Evolutionary conservation across 2,888 invertebrate species (phyloP), one percentile per base, ranked within the genome.

Genomic region (Pseudoips prasinana): DNA sequence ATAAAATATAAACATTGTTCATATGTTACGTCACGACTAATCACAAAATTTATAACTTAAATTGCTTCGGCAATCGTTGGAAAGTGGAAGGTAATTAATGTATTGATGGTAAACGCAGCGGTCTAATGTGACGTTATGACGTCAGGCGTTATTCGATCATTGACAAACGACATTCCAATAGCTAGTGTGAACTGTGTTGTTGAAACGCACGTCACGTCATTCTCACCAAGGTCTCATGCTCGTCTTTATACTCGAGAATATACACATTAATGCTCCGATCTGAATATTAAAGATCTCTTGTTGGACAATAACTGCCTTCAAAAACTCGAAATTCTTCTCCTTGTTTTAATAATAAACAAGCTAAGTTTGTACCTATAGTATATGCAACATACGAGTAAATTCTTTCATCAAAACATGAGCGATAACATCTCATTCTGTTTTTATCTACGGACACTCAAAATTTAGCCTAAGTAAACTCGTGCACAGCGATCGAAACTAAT

Each of bases 101-200:
- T 64, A 51, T 58, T 58, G 67, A 67, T 70, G 67, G 65, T 72
- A 71, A 72, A 69, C 62, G 64, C 58, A 52, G 56, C 63, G 58
- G 62, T 64, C 66, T 75, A 76, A 77, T 74, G 72, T 69, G 69
- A 67, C 62, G 61, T 53, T 47, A 64, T 86, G 81, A 86, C 86
- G 86, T 87, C 84, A 83, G 63, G 55, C 68, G 70, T 69, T 70
- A 79, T 82, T 77, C 76, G 81, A 86, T 81, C 84, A 84, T 83
- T 85, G 84, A 84, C 85, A 85, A 86, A 85, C 86, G 80, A 82
- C 86, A 87, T 87, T 87, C 86, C 85, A 74, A 58, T 71, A 75
- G 66, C 66, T 71, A 79, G 78, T 77, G 82, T 75, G 77, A 80
- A 78, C 76, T 64, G 71, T 68, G 70, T 70, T 68, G 76, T 81